Base-by-base conservation (phyloP, 1,140 invertebrate genomes). In the Listronotus oregonensis region DNA sequence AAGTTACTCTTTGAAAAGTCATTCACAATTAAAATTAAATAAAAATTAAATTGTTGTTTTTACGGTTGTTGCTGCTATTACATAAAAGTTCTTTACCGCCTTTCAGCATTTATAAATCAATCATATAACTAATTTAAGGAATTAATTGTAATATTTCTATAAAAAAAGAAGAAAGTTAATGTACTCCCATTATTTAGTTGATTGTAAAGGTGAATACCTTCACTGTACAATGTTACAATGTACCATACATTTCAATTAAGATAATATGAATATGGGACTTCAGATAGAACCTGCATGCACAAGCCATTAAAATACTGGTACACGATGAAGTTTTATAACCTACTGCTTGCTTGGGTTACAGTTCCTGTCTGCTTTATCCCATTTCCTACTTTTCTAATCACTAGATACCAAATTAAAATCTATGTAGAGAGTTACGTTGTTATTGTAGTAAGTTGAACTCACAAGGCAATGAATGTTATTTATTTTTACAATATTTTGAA, bases 201-300 rank as follows among this genome's bases (percentile, higher is more conserved):
- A 57, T 57, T 57, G 40, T 57, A 57, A 57, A 57, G 54, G 54
- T 57, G 54, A 57, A 57, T 57, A 57, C 54, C 42, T 43, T 57
- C 10, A 40, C 42, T 21, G 10, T 21, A 49, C 15, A 49, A 49
- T 21, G 54, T 57, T 21, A 49, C 15, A 49, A 49, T 21, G 54
- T 57, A 57, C 54, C 54, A 57, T 57, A 57, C 54, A 57, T 57
- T 57, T 57, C 54, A 57, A 57, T 57, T 57, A 57, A 57, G 54
- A 57, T 57, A 57, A 57, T 57, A 44, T 57, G 40, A 57, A 57
- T 57, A 57, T 57, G 54, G 54, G 54, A 57, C 54, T 57, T 39
- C 7, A 57, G 54, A 57, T 57, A 57, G 54, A 57, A 57, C 54
- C 54, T 57, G 54, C 54, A 57, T 57, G 40, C 27, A 44, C 15